These are phyloP conservation scores for Spinus pinus DNA, from an alignment of 2,797 vertebrate species.

Conservation along the genomic window DNA sequence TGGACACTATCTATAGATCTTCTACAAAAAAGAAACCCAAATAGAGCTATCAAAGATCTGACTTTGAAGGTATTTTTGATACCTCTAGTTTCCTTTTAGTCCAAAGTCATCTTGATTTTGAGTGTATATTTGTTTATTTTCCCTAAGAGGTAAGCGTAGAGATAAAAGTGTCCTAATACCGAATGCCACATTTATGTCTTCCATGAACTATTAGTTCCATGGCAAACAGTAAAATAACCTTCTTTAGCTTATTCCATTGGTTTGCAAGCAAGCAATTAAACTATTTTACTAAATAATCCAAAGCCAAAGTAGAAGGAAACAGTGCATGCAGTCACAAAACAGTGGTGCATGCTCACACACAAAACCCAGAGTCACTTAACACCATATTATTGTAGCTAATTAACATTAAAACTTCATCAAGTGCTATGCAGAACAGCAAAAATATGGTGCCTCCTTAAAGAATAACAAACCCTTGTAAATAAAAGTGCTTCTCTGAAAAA, in stretches of 20 bases:
- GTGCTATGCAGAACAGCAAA: not conserved
- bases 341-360: not conserved
- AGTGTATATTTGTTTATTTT: not conserved
- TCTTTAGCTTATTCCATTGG: not conserved
- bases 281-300: not conserved
- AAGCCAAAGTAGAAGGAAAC: not conserved
- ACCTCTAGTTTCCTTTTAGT: not conserved
- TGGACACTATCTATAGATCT: not conserved
- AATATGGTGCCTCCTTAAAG: not conserved
- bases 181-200: not conserved
- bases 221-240: not conserved
- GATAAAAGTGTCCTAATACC: not conserved
- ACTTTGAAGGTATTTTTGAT: not conserved
- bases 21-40: not conserved
- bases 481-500: not conserved
- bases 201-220: not conserved
- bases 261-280: not conserved
- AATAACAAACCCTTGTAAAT: not conserved
- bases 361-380: not conserved
- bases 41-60: not conserved
- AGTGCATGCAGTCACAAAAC: not conserved
- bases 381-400: not conserved
- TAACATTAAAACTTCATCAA: conserved; percentile 16
- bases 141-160: not conserved
- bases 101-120: not conserved